Evolutionary conservation across 2,113 vertebrate species (phyloP).

Genomic region (Hippocampus zosterae): DNA sequence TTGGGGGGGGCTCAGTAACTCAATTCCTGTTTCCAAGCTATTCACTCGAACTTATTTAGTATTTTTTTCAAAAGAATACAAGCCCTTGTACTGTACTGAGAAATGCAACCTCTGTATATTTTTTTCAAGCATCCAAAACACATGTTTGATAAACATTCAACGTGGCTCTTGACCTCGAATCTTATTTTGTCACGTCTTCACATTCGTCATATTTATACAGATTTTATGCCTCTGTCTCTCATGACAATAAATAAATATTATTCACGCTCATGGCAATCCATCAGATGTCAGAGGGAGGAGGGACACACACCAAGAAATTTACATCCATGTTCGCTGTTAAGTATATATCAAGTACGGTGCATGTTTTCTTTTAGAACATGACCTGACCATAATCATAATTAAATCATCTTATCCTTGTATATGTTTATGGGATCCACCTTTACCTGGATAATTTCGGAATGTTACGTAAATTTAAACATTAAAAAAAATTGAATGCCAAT

Average conservation of each 20-base stretch:
- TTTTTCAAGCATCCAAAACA: neutral
- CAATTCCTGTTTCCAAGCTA: slow-evolving; percentile 4
- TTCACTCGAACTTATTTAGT: neutral
- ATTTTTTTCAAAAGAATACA: neutral
- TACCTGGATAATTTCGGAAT: too few species aligned
- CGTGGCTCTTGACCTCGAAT: neutral
- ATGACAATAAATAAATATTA: neutral
- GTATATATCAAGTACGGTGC: too few species aligned
- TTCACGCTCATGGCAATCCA: neutral
- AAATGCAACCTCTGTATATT: neutral
- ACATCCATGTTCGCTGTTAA: too few species aligned
- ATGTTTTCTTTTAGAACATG: too few species aligned
- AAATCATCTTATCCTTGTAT: too few species aligned
- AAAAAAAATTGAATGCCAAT: too few species aligned
- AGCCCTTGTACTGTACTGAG: neutral
- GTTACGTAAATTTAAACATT: too few species aligned
- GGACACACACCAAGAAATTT: too few species aligned
- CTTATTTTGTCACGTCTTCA: neutral
- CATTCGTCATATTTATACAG: neutral
- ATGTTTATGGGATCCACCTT: too few species aligned
- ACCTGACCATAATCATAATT: too few species aligned
- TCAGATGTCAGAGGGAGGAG: neutral
- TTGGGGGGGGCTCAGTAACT: slow-evolving; percentile 2
- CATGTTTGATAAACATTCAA: neutral
- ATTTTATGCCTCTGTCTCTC: neutral